Evolutionary conservation across 2,113 vertebrate species (phyloP).

Genomic region (Recurvirostra avosetta): DNA sequence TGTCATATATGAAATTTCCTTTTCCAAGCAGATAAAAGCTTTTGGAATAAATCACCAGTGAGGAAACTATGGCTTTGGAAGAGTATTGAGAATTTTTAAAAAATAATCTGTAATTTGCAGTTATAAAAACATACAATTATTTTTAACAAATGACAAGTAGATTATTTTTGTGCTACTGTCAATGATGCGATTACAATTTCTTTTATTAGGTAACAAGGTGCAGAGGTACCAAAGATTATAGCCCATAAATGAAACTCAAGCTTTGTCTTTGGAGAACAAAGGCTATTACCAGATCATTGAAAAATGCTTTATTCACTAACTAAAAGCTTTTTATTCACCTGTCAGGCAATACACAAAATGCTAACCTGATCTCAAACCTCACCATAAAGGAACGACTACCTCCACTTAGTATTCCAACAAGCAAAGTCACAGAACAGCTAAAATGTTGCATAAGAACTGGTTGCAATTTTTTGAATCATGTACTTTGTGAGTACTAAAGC

Average conservation of each 20-base stretch:
- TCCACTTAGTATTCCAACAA: neutral
- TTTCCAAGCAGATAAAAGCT: neutral
- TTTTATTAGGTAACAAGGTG: neutral
- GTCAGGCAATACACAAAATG: neutral
- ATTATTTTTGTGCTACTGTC: neutral
- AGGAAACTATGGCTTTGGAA: neutral
- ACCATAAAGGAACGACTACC: neutral
- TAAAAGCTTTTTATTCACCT: neutral
- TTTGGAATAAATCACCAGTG: neutral
- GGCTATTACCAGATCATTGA: neutral
- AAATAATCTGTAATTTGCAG: slow-evolving; percentile 8
- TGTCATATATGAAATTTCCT: neutral
- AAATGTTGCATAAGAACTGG: neutral
- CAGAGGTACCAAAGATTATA: neutral
- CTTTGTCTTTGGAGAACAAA: neutral
- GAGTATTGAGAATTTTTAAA: neutral
- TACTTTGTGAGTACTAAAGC: neutral
- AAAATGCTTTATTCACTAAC: neutral
- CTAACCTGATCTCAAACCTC: neutral
- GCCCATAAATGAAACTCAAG: neutral
- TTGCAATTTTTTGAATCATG: neutral
- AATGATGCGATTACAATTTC: neutral
- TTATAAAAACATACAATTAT: slow-evolving; percentile 28
- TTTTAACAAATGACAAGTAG: neutral
- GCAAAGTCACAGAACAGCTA: neutral